These are phyloP conservation scores for Gymnodraco acuticeps DNA, from an alignment of 2,797 vertebrate genomes.

Conservation along the genomic window DNA sequence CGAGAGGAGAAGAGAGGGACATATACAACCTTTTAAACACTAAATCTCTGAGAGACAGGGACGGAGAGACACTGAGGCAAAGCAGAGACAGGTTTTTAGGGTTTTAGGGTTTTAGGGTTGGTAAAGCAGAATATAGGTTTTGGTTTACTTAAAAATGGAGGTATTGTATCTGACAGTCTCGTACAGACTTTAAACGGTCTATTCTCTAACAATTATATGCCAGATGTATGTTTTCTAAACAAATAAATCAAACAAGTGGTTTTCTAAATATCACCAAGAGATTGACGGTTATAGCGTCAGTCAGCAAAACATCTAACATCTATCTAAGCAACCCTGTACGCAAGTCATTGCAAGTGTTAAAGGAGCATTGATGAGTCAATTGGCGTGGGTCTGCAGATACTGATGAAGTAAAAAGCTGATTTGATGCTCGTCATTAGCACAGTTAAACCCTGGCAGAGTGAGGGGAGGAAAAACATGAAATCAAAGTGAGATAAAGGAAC, in stretches of 20 bases:
- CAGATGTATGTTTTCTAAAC: too few species aligned
- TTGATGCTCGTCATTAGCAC: accelerated
- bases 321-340: too few species aligned
- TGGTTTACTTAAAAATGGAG: too few species aligned
- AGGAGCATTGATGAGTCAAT: neutral
- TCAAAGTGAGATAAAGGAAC: neutral
- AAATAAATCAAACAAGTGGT: too few species aligned
- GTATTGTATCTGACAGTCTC: too few species aligned
- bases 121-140: too few species aligned
- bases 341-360: neutral
- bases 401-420: neutral
- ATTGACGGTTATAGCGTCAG: neutral
- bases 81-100: neutral
- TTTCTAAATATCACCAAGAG: too few species aligned
- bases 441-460: neutral
- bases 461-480: neutral
- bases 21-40: neutral
- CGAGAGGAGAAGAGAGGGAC: neutral
- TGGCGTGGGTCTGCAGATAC: neutral
- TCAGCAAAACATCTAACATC: neutral
- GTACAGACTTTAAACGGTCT: too few species aligned
- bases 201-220: too few species aligned
- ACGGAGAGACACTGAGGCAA: neutral
- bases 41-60: neutral
- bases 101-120: too few species aligned